Evolutionary conservation across 1,140 invertebrate genomes (phyloP).

Genomic region (Polypedilum vanderplanki): DNA sequence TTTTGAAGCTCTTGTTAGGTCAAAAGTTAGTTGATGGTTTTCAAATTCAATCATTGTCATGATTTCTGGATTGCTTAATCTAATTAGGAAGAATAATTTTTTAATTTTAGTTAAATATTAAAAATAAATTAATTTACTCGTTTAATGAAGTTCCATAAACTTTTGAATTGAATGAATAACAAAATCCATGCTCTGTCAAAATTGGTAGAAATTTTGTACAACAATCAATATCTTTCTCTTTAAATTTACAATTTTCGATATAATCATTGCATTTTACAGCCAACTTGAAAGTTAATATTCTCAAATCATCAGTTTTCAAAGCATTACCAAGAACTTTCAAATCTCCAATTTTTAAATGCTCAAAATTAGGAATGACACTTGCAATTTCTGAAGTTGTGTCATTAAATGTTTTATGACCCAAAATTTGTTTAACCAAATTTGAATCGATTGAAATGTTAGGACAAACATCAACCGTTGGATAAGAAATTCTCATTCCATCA

Average conservation of each 20-base stretch:
- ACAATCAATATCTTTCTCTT: conserved; percentile 53
- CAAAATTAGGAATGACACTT: neutral
- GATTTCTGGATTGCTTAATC: conserved; percentile 25
- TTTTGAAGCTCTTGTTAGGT: conserved; percentile 38
- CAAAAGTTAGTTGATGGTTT: conserved; percentile 41
- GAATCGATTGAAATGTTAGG: neutral
- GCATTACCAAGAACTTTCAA: neutral
- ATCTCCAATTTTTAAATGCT: neutral
- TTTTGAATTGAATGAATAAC: conserved; percentile 60
- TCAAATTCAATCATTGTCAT: conserved; percentile 43
- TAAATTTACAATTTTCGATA: conserved; percentile 54
- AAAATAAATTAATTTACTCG: conserved; percentile 40
- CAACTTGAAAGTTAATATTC: conserved; percentile 41
- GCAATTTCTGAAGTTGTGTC: neutral
- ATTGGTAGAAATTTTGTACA: conserved; percentile 54
- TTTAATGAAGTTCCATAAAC: conserved; percentile 42
- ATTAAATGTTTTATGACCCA: neutral
- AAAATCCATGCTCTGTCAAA: conserved; percentile 63
- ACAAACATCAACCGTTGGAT: neutral
- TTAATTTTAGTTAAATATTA: neutral
- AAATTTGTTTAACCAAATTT: neutral
- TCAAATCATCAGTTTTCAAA: neutral
- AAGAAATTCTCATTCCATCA: neutral
- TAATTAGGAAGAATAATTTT: neutral
- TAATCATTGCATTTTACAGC: conserved; percentile 50